Percentiles rank a stretch among this genome's conserved stretches.
These are phyloP conservation scores for Trissolcus brochymenae DNA, from an alignment of 2,888 invertebrate genomes.

Conservation along the genomic window DNA sequence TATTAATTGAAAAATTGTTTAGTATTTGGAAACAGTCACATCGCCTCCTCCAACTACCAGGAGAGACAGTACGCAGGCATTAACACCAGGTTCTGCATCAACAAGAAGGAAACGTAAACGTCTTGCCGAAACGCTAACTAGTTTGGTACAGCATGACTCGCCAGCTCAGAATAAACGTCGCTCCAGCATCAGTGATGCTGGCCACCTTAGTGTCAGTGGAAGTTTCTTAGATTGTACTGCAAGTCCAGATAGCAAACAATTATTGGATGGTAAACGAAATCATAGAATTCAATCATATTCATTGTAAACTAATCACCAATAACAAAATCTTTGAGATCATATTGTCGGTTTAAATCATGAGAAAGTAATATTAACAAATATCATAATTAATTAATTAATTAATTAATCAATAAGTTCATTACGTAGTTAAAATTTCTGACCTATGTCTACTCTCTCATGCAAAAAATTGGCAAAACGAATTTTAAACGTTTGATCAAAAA, in stretches of 20 bases:
- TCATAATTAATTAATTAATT: too few relatives aligned
- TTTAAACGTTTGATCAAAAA: not conserved
- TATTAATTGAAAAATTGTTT: not conserved
- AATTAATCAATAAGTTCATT: too few relatives aligned
- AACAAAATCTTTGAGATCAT: not conserved
- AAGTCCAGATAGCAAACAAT: constrained; percentile 83
- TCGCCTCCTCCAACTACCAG: constrained; percentile 75
- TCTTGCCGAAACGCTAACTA: constrained; percentile 81
- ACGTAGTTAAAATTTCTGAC: not conserved
- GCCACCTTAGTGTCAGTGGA: constrained; percentile 88
- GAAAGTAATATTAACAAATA: constrained; percentile 15
- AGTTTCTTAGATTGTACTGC: constrained; percentile 93
- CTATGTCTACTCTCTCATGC: constrained; percentile 47
- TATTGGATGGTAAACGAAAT: constrained; percentile 67
- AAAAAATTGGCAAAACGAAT: not conserved
- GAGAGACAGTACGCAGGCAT: constrained; percentile 76
- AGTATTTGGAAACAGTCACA: constrained; percentile 78
- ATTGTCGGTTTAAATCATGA: not conserved
- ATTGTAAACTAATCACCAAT: not conserved
- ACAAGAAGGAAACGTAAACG: constrained; percentile 89
- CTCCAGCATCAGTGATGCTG: constrained; percentile 91
- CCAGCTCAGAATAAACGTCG: constrained; percentile 86
- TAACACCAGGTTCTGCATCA: constrained; percentile 77
- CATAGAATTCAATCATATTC: not conserved
- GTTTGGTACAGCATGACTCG: constrained; percentile 78